phyloP scores from a whole-genome alignment of 1,140 invertebrate species.

The Temnothorax nylanderi region DNA sequence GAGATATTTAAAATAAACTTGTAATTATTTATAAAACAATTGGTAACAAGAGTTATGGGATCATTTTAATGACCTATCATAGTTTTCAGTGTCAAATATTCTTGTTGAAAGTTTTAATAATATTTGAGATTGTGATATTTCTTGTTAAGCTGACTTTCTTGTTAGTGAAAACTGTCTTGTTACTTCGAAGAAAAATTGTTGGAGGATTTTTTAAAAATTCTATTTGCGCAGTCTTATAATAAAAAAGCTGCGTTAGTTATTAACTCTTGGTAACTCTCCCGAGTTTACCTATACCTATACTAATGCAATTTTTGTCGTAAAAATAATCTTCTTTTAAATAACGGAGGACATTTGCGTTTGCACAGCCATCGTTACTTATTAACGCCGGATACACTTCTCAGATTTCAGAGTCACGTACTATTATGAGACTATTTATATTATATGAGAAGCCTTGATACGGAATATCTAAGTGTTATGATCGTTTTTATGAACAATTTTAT shows the following conservation, averaged over 20 bases:
- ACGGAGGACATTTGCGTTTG: constrained; percentile 23
- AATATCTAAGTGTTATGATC: not conserved
- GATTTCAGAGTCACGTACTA: not conserved
- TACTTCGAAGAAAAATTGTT: not conserved
- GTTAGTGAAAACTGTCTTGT: not conserved
- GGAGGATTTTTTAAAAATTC: constrained; percentile 6
- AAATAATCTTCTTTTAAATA: constrained; percentile 52
- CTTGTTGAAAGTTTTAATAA: not conserved
- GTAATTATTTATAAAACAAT: not conserved
- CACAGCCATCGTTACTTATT: constrained; percentile 24
- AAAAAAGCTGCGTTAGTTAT: not conserved
- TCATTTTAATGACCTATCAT: not conserved
- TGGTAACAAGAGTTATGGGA: not conserved
- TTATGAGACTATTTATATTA: constrained; percentile 32
- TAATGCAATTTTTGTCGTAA: not conserved
- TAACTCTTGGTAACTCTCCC: not conserved
- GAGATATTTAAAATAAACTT: not conserved
- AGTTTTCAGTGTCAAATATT: not conserved
- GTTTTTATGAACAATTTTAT: not conserved
- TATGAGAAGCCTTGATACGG: not conserved
- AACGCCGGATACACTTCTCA: constrained; percentile 1
- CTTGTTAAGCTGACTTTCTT: not conserved
- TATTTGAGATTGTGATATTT: not conserved
- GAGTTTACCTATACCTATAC: not conserved
- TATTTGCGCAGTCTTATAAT: not conserved